Evolutionary conservation across 2,888 invertebrate species (phyloP).

Genomic region (Merodon equestris): DNA sequence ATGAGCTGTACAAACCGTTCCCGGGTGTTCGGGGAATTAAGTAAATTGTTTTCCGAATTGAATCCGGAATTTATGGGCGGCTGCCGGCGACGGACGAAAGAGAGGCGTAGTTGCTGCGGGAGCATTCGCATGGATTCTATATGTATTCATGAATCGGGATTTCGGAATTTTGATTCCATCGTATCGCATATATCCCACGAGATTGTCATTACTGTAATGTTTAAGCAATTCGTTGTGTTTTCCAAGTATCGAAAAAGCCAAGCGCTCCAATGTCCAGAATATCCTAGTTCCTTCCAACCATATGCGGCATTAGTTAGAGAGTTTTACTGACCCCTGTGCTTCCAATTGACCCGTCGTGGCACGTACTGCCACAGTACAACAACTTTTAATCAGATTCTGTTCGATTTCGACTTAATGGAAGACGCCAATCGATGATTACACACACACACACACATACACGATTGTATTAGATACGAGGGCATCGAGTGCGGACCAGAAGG

Average conservation of each 20-base stretch:
- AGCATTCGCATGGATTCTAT: conserved; percentile 48
- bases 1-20: conserved; percentile 33
- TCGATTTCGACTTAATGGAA: conserved; percentile 56
- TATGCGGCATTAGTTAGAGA: not conserved
- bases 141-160: conserved; percentile 65
- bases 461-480: too few relatives aligned
- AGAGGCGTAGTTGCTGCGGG: not conserved
- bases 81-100: too few relatives aligned
- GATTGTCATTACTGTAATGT: conserved; percentile 56
- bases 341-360: conserved; percentile 22
- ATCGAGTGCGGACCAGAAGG: not conserved
- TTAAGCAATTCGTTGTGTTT: conserved; percentile 41
- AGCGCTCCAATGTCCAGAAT: too few relatives aligned
- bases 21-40: conserved; percentile 60
- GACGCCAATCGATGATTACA: conserved; percentile 34
- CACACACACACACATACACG: not conserved
- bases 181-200: conserved; percentile 44
- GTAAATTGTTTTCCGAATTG: conserved; percentile 65
- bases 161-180: conserved; percentile 49
- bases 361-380: conserved; percentile 53
- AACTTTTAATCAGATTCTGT: conserved; percentile 60
- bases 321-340: conserved; percentile 23
- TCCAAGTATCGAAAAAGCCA: not conserved
- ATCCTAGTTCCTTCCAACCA: conserved; percentile 7
- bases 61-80: conserved; percentile 60